A percentile compares a stretch with the other conserved stretches of the same genome.
These are phyloP conservation scores for Formica selysi DNA, from an alignment of 1,140 invertebrate genomes.

Conservation along the genomic window DNA sequence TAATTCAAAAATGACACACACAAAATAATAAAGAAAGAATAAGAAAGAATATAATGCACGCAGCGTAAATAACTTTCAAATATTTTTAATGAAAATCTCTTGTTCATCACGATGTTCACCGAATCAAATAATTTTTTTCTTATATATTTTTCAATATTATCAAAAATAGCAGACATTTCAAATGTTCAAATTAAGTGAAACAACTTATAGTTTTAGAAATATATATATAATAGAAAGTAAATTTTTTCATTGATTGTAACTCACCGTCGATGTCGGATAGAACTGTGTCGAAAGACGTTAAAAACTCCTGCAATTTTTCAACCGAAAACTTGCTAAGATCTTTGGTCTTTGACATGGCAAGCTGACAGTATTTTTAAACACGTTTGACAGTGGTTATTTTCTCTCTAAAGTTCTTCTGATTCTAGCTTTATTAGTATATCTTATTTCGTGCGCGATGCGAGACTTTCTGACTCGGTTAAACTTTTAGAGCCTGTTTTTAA, in stretches of 20 bases:
- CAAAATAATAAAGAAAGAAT: background rate
- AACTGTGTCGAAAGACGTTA: constrained; percentile 84
- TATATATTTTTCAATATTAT: background rate
- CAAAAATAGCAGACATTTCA: no score
- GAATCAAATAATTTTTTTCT: background rate
- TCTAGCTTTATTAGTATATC: background rate
- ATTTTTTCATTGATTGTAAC: background rate
- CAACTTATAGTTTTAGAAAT: no score
- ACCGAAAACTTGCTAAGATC: constrained; percentile 61
- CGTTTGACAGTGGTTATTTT: background rate
- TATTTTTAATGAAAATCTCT: no score
- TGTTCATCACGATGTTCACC: no score
- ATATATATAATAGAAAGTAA: background rate
- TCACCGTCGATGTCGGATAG: constrained; percentile 86
- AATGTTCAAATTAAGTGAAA: no score
- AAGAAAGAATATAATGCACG: no score
- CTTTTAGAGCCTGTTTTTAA: background rate
- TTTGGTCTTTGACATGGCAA: constrained; percentile 59
- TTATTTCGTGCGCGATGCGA: background rate
- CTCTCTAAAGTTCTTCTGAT: background rate
- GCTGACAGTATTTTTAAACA: background rate
- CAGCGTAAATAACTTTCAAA: no score
- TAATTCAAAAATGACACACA: background rate
- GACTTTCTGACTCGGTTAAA: background rate
- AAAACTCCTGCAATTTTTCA: constrained; percentile 78